Evolutionary conservation across 2,113 vertebrate genomes (phyloP), one percentile per base, ranked within the genome.

Genomic region (Malaclemys terrapin): DNA sequence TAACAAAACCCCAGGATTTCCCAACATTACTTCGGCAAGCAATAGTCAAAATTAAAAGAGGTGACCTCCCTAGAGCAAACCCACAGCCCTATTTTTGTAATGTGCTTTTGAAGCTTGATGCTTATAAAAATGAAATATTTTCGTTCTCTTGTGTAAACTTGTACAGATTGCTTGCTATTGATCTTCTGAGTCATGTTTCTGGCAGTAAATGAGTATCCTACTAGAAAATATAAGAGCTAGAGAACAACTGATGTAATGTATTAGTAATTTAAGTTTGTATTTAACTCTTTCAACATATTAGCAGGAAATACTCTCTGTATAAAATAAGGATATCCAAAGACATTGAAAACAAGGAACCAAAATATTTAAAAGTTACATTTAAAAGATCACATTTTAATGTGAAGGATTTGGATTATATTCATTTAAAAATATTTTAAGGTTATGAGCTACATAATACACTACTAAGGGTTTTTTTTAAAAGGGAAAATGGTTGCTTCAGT

Each of bases 171-270:
- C 94, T 97, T 98, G 95, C 92, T 97, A 94, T 94, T 96, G 89
- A 97, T 96, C 89, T 97, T 97, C 91, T 45, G 95, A 98, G 97
- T 97, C 97, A 97, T 88, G 83, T 65, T 97, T 98, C 82, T 90
- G 85, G 94, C 90, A 97, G 65, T 84, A 95, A 96, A 97, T 88
- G 84, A 72, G 85, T 97, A 96, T 93, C 82, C 78, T 94, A 84
- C 84, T 92, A 97, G 91, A 96, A 98, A 97, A 90, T 94, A 7
- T 93, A 87, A 96, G 89, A 69, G 83, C 42, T 80, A 76, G 42
- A 92, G 82, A 96, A 78, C 47, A 95, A 98, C 69, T 97, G 91
- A 98, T 80, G 97, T 93, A 89, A 97, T 89, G 13, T 47, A 88
- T 90, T 80, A 53, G 42, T 45, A 80, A 42, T 65, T 59, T 82